Evolutionary conservation across 2,113 vertebrate species (phyloP), one percentile per base, ranked within the genome.

Genomic region (Ovis canadensis): DNA sequence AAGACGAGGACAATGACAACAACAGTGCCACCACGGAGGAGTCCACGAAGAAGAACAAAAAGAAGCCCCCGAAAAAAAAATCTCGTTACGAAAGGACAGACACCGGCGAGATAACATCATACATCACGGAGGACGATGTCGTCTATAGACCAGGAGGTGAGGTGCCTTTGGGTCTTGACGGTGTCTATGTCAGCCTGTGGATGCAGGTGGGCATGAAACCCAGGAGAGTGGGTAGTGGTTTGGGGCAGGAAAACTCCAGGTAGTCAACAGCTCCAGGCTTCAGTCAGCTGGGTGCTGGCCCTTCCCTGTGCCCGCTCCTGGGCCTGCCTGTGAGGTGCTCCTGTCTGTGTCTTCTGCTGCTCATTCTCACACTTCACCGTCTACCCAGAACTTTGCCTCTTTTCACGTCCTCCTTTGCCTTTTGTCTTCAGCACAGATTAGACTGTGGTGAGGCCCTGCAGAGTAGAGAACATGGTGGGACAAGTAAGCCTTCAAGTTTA

Each of bases 21-120:
- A 99, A 99, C 87, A 99, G 99, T 31, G 99, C 99, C 97, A 99
- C 99, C 59, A 98, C 99, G 0, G 99, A 99, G 99, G 99, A 99
- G 97, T 99, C 99, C 82, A 99, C 99, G 0, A 99, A 99, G 98
- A 99, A 99, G 89, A 99, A 99, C 98, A 99, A 99, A 40, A 99
- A 99, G 98, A 99, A 99, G 94, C 99, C 99, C 3, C 99, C 99
- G 4, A 99, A 99, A 98, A 99, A 99, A 98, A 99, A 99, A 84
- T 99, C 99, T 0, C 99, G 99, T 45, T 99, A 99, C 0, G 99
- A 99, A 98, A 99, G 99, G 82, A 99, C 99, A 0, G 99, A 99
- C 88, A 99, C 99, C 0, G 99, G 99, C 2, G 99, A 99, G 97
- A 99, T 99, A 96, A 99, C 99, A 0, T 99, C 99, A 13, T 99